Conservation (phyloP, 35 echinoderm and acorn worm genomes). For the Ophiothrix spiculata region DNA sequence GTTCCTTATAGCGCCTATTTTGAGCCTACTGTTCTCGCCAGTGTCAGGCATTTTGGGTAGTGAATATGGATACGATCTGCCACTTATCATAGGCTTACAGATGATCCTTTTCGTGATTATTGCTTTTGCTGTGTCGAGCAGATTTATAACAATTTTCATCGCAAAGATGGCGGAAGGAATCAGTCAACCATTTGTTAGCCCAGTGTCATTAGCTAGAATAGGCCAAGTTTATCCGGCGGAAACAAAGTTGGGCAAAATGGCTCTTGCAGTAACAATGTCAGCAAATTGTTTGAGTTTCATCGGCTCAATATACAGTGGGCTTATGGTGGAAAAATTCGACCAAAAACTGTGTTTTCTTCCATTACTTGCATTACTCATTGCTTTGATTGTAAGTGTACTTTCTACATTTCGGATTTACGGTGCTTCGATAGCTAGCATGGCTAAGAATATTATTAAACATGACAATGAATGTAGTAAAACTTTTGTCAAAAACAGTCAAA, state of each 20-base stretch:
- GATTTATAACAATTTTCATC: neutral
- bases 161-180: neutral
- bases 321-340: neutral
- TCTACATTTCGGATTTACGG: neutral
- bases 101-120: neutral
- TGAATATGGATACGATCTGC: neutral
- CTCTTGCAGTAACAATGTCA: neutral
- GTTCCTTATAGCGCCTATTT: neutral
- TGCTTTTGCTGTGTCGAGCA: neutral
- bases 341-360: neutral
- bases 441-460: no score
- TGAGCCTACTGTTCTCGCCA: neutral
- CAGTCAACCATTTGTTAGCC: neutral
- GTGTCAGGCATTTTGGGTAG: neutral
- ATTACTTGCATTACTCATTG: neutral
- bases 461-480: no score
- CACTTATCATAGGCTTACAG: neutral
- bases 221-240: neutral
- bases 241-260: neutral
- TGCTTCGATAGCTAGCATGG: neutral
- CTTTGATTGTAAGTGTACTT: neutral
- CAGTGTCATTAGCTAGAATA: neutral
- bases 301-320: neutral
- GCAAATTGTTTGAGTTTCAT: neutral
- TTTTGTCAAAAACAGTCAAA: no score